A percentile compares a stretch with the other conserved stretches of the same genome.
Evolutionary conservation across 2,113 vertebrate genomes (phyloP).

Genomic region (Camelus dromedarius): DNA sequence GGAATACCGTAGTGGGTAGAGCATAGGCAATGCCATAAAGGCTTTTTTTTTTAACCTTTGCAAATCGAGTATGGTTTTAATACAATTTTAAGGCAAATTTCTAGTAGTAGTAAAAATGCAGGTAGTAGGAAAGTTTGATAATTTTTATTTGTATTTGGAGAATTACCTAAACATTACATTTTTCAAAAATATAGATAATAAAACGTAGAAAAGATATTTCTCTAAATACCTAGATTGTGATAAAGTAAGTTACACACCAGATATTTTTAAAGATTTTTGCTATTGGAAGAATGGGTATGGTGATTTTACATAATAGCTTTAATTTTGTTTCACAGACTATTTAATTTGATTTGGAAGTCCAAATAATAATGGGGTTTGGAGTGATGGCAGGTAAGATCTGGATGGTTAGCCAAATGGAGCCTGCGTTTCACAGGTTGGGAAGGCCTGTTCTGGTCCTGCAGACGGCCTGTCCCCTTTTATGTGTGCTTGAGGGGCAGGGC

Average conservation of each 20-base stretch:
- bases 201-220: not conserved
- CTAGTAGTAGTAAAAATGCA: not conserved
- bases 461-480: not conserved
- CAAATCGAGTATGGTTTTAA: not conserved
- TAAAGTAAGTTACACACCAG: not conserved
- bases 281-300: not conserved
- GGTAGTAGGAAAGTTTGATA: not conserved
- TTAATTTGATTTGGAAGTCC: not conserved
- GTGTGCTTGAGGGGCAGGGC: too few species aligned
- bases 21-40: not conserved
- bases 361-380: not conserved
- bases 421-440: not conserved
- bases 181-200: not conserved
- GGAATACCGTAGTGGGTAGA: not conserved
- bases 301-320: not conserved
- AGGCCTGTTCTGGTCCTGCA: not conserved
- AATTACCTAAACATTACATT: not conserved
- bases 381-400: not conserved
- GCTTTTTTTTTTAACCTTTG: not conserved
- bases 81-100: not conserved
- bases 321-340: conserved; percentile 5
- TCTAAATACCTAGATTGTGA: not conserved
- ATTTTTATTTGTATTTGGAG: not conserved
- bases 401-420: not conserved
- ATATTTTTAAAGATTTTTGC: not conserved